Evolutionary conservation across 2,797 vertebrate species (phyloP).

Genomic region (Rhyacichthys aspro): DNA sequence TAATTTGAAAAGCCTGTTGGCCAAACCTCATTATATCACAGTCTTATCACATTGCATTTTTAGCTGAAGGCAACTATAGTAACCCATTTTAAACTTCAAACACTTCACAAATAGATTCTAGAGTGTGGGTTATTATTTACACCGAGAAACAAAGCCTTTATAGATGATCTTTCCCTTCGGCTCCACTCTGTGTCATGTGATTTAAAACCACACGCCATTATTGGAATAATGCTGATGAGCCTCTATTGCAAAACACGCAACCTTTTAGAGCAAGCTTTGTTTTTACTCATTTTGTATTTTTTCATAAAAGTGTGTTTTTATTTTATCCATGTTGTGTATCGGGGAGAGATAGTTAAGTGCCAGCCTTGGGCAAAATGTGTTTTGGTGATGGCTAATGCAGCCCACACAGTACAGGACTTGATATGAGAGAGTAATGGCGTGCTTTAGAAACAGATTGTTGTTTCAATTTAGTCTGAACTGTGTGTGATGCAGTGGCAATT

Average conservation of each 20-base stretch:
- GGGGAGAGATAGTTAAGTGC: slow-evolving; percentile 46
- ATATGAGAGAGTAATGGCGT: slow-evolving; percentile 46
- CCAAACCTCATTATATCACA: too few species aligned
- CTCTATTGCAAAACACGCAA: slow-evolving; percentile 13
- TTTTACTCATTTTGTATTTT: slow-evolving; percentile 1
- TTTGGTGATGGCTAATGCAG: slow-evolving; percentile 48
- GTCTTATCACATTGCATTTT: too few species aligned
- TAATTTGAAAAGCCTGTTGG: too few species aligned
- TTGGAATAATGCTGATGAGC: slow-evolving; percentile 8
- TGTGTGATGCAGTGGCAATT: slow-evolving; percentile 49
- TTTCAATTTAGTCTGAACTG: slow-evolving; percentile 65
- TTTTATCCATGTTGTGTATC: slow-evolving; percentile 16
- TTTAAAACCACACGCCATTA: slow-evolving; percentile 3
- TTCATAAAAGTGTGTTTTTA: slow-evolving; percentile 6
- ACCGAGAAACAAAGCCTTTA: too few species aligned
- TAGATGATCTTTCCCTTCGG: background rate
- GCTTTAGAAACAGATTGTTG: slow-evolving; percentile 45
- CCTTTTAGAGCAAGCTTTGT: slow-evolving; percentile 6
- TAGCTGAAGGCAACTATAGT: too few species aligned
- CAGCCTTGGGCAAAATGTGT: slow-evolving; percentile 50
- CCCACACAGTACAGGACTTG: slow-evolving; percentile 52
- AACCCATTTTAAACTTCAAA: too few species aligned
- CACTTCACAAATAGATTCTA: too few species aligned
- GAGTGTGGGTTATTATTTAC: too few species aligned
- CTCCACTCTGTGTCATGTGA: background rate